Conservation (phyloP, 2,888 invertebrate species). For the Drosophila acutilabella region DNA sequence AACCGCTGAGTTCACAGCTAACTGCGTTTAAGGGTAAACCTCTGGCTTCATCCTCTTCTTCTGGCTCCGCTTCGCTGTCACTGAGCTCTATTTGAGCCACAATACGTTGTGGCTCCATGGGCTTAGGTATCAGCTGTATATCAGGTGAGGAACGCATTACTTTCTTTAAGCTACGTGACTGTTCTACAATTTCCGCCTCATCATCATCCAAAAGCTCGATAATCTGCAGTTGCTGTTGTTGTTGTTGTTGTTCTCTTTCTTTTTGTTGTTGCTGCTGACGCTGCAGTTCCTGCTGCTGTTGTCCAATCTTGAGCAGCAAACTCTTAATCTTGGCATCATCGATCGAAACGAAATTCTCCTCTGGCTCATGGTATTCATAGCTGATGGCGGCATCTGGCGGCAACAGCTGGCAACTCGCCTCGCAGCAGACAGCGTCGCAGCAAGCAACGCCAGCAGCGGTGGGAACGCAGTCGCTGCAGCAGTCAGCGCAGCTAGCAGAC, state of each 20-base stretch:
- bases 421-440: slow-evolving; percentile 55
- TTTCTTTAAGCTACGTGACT: slow-evolving; percentile 45
- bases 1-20: slow-evolving; percentile 62
- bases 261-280: slow-evolving; percentile 29
- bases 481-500: slow-evolving; percentile 56
- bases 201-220: slow-evolving; percentile 81
- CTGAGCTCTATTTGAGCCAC: slow-evolving; percentile 80
- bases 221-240: slow-evolving; percentile 56
- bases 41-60: slow-evolving; percentile 15
- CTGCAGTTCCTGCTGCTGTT: slow-evolving; percentile 64
- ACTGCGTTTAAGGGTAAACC: slow-evolving; percentile 61
- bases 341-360: slow-evolving; percentile 84
- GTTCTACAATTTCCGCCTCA: slow-evolving; percentile 45
- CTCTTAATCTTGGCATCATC: slow-evolving; percentile 83
- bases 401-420: slow-evolving; percentile 50
- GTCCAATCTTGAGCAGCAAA: slow-evolving; percentile 78
- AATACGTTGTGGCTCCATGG: slow-evolving; percentile 60
- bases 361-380: slow-evolving; percentile 81
- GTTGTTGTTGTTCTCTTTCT: slow-evolving; percentile 35
- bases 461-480: slow-evolving; percentile 56
- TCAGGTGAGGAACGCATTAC: slow-evolving; percentile 59
- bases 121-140: slow-evolving; percentile 75
- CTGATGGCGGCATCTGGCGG: slow-evolving; percentile 47
- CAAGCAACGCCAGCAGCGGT: slow-evolving; percentile 27
- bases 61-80: slow-evolving; percentile 67